A percentile compares a stretch with the other conserved stretches of the same genome.
These are phyloP conservation scores for Nesoenas mayeri DNA, from an alignment of 2,113 vertebrate species.

Conservation along the genomic window DNA sequence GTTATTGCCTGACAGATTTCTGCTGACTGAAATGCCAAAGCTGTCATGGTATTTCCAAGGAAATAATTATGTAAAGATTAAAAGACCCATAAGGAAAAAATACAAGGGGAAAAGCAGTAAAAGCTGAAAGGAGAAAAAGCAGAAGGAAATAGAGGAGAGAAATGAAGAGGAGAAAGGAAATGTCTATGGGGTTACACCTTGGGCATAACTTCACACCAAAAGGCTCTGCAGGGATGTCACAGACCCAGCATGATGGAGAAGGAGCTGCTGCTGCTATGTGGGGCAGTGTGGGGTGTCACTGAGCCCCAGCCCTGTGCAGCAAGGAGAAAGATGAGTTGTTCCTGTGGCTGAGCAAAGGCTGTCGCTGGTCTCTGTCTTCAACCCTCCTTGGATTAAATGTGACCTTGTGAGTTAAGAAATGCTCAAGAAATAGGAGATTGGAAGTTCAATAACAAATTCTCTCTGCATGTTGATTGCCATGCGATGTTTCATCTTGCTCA, in stretches of 20 bases:
- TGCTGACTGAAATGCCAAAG: constrained; percentile 45
- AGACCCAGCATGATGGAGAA: neutral
- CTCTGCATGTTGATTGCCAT: fast-evolving
- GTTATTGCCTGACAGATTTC: constrained; percentile 32
- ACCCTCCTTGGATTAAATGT: neutral
- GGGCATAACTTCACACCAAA: neutral
- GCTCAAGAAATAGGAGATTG: neutral
- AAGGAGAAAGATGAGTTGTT: neutral
- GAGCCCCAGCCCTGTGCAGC: fast-evolving
- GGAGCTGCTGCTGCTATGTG: neutral
- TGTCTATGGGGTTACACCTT: neutral
- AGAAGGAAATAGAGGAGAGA: neutral
- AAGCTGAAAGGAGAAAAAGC: neutral
- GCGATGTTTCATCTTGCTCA: neutral
- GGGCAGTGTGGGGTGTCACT: neutral
- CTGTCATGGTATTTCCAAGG: constrained; percentile 9
- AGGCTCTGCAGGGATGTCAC: neutral
- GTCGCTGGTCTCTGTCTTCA: neutral
- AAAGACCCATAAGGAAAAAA: neutral
- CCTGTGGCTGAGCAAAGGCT: neutral
- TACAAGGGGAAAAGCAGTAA: neutral
- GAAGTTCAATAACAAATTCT: neutral
- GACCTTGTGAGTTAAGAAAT: neutral
- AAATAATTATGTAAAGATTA: neutral
- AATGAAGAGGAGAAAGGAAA: neutral